Evolutionary conservation across 2,113 vertebrate species (phyloP).

Genomic region (Halichoerus grypus): DNA sequence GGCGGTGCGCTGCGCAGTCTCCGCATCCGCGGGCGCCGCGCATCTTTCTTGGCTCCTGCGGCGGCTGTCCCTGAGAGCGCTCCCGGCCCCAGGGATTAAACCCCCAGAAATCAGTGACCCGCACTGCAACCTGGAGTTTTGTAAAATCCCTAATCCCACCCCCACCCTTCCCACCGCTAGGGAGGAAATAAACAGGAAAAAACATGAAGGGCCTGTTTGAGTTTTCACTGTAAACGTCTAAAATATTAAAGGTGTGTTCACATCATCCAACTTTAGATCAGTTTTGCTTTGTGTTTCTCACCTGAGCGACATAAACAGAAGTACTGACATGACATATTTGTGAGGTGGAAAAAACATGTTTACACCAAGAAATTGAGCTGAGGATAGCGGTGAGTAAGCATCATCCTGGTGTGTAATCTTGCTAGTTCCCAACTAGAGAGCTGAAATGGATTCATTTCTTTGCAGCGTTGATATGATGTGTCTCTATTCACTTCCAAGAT

Average conservation of each 20-base stretch:
- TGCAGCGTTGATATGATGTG: no score
- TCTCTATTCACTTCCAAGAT: background rate
- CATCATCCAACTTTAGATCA: background rate
- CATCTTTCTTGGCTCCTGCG: background rate
- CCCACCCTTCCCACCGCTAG: background rate
- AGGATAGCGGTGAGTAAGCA: fast-evolving
- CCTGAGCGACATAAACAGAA: background rate
- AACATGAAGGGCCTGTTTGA: fast-evolving
- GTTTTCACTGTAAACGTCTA: background rate
- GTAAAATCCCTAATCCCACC: background rate
- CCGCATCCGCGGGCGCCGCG: fast-evolving
- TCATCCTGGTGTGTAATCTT: fast-evolving
- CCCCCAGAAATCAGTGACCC: background rate
- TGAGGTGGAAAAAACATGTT: background rate
- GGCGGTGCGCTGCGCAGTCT: no score
- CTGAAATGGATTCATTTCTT: fast-evolving
- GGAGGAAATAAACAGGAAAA: background rate
- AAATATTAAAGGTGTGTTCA: no score
- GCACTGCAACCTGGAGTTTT: background rate
- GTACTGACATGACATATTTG: background rate
- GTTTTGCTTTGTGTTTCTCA: background rate
- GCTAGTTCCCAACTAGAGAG: background rate
- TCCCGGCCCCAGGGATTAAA: background rate
- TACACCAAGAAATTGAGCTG: fast-evolving
- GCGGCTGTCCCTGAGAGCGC: background rate